Percentiles rank a stretch among this genome's conserved stretches.
Evolutionary conservation across 2,113 vertebrate genomes (phyloP).

Genomic region (Prietella phreatophila): DNA sequence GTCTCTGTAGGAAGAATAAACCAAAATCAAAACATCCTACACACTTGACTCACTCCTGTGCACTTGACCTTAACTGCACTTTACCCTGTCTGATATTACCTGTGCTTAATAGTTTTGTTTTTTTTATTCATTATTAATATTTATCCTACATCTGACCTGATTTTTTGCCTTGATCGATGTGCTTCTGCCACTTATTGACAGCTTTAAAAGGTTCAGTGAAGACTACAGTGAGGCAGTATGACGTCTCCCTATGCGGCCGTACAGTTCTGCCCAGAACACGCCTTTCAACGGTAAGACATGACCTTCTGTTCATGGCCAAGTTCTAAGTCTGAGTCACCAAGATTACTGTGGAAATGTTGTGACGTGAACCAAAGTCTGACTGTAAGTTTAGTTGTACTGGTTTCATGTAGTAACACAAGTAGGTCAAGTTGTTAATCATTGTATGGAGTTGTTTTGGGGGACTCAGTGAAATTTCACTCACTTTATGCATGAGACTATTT

Average conservation of each 20-base stretch:
- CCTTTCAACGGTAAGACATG: conserved; percentile 88
- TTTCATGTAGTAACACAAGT: conserved; percentile 20
- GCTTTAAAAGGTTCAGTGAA: conserved; percentile 63
- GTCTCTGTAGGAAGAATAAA: conserved; percentile 69
- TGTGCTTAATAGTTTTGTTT: conserved; percentile 54
- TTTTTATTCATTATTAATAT: conserved; percentile 52
- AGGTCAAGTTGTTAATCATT: neutral
- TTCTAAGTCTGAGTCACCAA: conserved; percentile 28
- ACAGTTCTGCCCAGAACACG: conserved; percentile 86
- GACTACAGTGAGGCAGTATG: conserved; percentile 78
- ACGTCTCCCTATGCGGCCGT: conserved; percentile 85
- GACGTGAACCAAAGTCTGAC: conserved; percentile 1
- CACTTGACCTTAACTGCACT: conserved; percentile 86
- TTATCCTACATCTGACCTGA: conserved; percentile 51
- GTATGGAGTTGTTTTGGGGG: neutral
- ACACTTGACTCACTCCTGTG: conserved; percentile 81
- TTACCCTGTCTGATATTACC: conserved; percentile 69
- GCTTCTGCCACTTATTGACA: conserved; percentile 67
- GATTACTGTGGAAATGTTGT: conserved; percentile 26
- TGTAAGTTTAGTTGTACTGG: conserved; percentile 12
- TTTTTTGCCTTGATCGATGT: conserved; percentile 61
- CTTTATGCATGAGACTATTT: neutral
- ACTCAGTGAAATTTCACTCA: neutral
- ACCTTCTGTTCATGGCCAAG: conserved; percentile 17
- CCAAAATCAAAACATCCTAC: conserved; percentile 85